Evolutionary conservation across 92 coral and sea anemone genomes (phyloP), one percentile per base, ranked within the genome.

Genomic region (Heteractis magnifica): DNA sequence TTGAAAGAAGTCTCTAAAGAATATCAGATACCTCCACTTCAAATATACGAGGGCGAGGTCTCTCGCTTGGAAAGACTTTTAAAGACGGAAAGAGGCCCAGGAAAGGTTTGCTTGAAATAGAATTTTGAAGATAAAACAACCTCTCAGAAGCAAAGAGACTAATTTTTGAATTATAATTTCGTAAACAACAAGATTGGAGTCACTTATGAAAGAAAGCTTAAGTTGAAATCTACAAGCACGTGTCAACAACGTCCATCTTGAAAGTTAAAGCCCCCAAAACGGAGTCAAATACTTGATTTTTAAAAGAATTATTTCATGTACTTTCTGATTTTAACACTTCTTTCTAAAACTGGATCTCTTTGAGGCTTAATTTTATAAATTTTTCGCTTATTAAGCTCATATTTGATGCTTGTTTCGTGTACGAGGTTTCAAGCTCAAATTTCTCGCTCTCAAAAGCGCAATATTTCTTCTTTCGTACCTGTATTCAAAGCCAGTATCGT

Each of bases 401-500:
- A n/a, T 4, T 0, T 62, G 2, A 62, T 62, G 21, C 21, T 62
- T 23, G 21, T 20, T 62, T 62, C 20, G 2, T 1, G 9, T 12
- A 18, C 70, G 10, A 62, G 8, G 0, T 34, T 34, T 62, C 12
- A 49, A 16, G 59, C n/a, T 44, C 26, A 75, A 21, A 6, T 79
- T 34, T 44, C 8, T 18, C 7, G 19, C 20, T 14, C 2, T 49
- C 34, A 65, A 60, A 80, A 11, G 51, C 51, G 12, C 26, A 71
- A 34, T 48, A 58, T 11, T 26, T 51, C 19, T 19, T 34, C 2
- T 16, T 19, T 73, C 84, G 77, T 56, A 94, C 98, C 98, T 94
- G 79, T 87, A 91, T 83, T 94, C 98, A 80, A 62, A 86, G 9
- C 91, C 92, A 12, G 80, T 56, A 51, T 92, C 94, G 72, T 94